Evolutionary conservation across 2,888 invertebrate species (phyloP).

Genomic region (Torymus aiolomorphi): DNA sequence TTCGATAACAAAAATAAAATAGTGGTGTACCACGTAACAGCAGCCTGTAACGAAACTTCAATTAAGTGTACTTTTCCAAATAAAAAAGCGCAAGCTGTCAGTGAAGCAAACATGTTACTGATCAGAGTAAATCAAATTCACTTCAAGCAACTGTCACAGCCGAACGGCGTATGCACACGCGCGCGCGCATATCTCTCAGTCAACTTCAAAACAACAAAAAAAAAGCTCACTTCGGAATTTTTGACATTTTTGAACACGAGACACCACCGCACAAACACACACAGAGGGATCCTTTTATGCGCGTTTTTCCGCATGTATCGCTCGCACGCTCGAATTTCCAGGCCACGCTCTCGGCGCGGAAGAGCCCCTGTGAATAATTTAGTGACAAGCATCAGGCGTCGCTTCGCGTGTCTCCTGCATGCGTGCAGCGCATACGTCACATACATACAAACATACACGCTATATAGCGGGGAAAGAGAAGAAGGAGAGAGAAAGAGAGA

Average conservation of each 20-base stretch:
- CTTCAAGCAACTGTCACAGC: not conserved
- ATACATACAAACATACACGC: not conserved
- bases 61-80: not conserved
- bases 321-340: constrained; percentile 8
- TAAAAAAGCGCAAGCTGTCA: not conserved
- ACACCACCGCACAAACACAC: too few species aligned
- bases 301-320: constrained; percentile 17
- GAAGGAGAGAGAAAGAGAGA: not conserved
- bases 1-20: too few species aligned
- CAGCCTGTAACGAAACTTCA: too few species aligned
- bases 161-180: not conserved
- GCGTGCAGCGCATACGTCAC: constrained; percentile 16
- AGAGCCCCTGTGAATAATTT: constrained; percentile 47
- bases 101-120: not conserved
- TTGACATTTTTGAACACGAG: constrained; percentile 16
- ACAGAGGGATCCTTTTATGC: not conserved
- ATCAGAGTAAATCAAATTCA: constrained; percentile 6
- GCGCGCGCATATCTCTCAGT: not conserved
- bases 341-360: not conserved
- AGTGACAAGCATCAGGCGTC: constrained; percentile 49
- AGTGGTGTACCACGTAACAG: too few species aligned
- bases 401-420: constrained; percentile 51
- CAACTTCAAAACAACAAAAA: constrained; percentile 1
- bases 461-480: not conserved
- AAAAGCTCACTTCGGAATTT: not conserved